Conservation (phyloP, 92 coral and sea anemone genomes). For the Micromussa lordhowensis region DNA sequence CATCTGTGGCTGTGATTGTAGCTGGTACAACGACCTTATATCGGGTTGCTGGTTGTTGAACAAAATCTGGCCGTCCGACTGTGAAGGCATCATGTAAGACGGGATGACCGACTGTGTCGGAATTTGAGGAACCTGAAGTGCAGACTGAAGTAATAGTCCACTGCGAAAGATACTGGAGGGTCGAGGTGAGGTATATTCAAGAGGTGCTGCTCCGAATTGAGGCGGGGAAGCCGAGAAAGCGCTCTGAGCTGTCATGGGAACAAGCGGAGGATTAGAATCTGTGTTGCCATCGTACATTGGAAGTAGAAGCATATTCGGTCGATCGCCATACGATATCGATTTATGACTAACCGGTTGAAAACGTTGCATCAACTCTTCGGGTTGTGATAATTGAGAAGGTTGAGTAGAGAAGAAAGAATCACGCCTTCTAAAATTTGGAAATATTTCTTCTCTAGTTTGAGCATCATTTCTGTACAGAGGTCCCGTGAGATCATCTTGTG, state of each 20-base stretch:
- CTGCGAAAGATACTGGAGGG: not conserved
- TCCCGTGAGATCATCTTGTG: constrained; percentile 53
- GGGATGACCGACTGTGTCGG: constrained; percentile 24
- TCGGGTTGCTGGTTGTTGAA: constrained; percentile 42
- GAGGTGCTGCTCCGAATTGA: constrained; percentile 4
- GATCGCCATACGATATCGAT: constrained; percentile 32
- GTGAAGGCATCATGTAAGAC: constrained; percentile 11
- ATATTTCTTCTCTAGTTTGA: constrained; percentile 38
- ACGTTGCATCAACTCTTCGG: constrained; percentile 41
- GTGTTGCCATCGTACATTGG: constrained; percentile 16
- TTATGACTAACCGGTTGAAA: constrained; percentile 21
- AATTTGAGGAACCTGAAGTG: constrained; percentile 43
- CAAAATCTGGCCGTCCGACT: constrained; percentile 8
- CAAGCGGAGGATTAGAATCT: constrained; percentile 1
- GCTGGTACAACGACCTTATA: constrained; percentile 63
- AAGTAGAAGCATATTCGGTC: constrained; percentile 24
- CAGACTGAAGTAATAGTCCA: constrained; percentile 32
- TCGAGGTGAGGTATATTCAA: constrained; percentile 4
- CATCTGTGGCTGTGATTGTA: constrained; percentile 53
- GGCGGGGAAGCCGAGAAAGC: constrained; percentile 16
- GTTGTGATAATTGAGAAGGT: constrained; percentile 20
- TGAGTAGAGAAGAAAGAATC: constrained; percentile 8
- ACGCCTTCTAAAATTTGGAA: constrained; percentile 31
- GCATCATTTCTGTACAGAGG: constrained; percentile 21
- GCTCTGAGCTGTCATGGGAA: constrained; percentile 34